A percentile compares a stretch with the other conserved stretches of the same genome.
Conservation (phyloP, 2,888 invertebrate species). For the Mimas tiliae region DNA sequence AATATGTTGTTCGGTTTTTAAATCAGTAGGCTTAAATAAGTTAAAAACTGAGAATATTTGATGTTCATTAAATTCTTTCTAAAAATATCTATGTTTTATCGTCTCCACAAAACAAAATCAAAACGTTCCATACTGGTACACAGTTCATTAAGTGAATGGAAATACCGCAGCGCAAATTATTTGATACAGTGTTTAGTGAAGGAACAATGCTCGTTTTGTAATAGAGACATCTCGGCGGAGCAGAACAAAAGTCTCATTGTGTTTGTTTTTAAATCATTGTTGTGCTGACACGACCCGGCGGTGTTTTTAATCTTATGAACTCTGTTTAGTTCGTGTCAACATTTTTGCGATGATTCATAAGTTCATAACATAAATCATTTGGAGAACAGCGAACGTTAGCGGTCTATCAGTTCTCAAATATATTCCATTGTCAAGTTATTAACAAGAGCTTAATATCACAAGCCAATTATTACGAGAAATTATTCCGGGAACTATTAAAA, state of each 20-base stretch:
- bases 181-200: conserved; percentile 34
- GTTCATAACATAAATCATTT: conserved; percentile 16
- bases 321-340: conserved; percentile 21
- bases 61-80: too few species aligned
- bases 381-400: conserved; percentile 14
- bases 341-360: conserved; percentile 25
- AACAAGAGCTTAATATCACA: conserved; percentile 12
- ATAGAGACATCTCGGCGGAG: conserved; percentile 43
- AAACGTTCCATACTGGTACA: not conserved
- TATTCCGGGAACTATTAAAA: conserved; percentile 13
- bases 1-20: conserved; percentile 23
- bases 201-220: conserved; percentile 44
- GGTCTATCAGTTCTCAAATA: conserved; percentile 22
- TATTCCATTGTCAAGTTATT: conserved; percentile 24
- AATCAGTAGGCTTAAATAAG: too few species aligned
- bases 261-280: conserved; percentile 55
- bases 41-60: not conserved
- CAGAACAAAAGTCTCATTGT: conserved; percentile 52
- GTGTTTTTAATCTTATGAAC: conserved; percentile 27
- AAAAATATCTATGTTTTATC: too few species aligned
- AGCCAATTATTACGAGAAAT: conserved; percentile 21
- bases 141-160: conserved; percentile 17
- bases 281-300: conserved; percentile 25
- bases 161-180: conserved; percentile 20
- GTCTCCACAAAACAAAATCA: not conserved